Percentiles rank a stretch among this genome's conserved stretches.
phyloP scores from a whole-genome alignment of 2,888 invertebrate species.

The Augochlorella aurata region DNA sequence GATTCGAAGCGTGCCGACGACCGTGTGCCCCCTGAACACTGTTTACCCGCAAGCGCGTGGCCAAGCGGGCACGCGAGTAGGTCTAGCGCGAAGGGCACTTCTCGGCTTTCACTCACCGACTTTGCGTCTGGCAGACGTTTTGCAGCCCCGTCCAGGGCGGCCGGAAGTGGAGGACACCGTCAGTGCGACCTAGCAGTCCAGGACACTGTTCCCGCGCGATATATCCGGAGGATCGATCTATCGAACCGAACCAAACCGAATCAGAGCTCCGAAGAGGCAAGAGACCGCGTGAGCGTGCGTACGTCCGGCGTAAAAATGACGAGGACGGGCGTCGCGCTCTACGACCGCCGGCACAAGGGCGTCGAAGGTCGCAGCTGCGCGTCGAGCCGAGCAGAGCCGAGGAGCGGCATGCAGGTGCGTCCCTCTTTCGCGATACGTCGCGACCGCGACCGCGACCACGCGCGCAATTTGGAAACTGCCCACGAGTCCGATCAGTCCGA shows the following conservation, averaged over 20 bases:
- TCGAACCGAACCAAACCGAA: not conserved
- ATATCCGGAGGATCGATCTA: not conserved
- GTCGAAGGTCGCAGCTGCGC: constrained; percentile 80
- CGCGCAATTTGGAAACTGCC: constrained; percentile 59
- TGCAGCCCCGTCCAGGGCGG: constrained; percentile 32
- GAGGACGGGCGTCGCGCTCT: constrained; percentile 61
- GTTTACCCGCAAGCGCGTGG: not conserved
- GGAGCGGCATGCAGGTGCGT: constrained; percentile 70
- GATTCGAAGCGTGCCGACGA: not conserved
- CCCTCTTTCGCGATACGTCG: constrained; percentile 54
- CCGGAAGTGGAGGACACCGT: constrained; percentile 12
- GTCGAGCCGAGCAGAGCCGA: constrained; percentile 47
- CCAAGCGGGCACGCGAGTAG: not conserved
- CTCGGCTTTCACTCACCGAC: constrained; percentile 49
- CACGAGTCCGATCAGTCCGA: not conserved
- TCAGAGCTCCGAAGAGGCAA: not conserved
- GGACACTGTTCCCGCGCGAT: not conserved
- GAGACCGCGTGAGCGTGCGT: constrained; percentile 48
- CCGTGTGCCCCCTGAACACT: not conserved
- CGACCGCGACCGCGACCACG: constrained; percentile 36
- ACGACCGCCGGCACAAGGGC: constrained; percentile 75
- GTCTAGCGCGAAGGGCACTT: not conserved
- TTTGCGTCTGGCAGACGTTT: constrained; percentile 33
- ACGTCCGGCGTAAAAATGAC: constrained; percentile 70
- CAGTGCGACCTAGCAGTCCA: not conserved